phyloP scores from a whole-genome alignment of 1,140 invertebrate species.

The Aphelinus atriplicis region DNA sequence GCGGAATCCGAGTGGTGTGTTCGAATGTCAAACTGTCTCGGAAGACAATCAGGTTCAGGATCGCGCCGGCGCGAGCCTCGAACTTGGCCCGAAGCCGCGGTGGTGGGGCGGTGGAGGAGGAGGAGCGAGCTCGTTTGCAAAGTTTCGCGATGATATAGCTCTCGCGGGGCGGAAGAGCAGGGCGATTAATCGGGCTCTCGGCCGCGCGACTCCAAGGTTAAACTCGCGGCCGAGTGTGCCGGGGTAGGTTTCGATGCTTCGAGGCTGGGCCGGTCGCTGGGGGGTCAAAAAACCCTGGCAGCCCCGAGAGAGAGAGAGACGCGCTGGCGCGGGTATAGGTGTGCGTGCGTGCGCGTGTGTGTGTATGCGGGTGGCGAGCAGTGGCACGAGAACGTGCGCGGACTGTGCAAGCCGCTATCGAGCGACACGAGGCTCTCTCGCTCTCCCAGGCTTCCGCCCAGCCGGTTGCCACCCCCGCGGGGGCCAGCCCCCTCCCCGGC shows the following conservation, averaged over 20 bases:
- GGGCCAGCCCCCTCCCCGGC: slow-evolving; percentile 39
- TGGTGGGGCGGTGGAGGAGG: no score
- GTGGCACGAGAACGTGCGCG: slow-evolving; percentile 54
- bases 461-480: slow-evolving; percentile 53
- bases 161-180: neutral
- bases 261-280: neutral
- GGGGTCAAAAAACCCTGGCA: no score
- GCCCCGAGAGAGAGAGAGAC: neutral
- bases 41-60: slow-evolving; percentile 7
- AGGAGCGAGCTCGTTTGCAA: slow-evolving; percentile 6
- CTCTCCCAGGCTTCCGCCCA: slow-evolving; percentile 44
- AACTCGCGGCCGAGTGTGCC: neutral
- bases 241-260: slow-evolving; percentile 1
- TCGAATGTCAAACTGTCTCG: neutral
- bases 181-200: slow-evolving; percentile 32
- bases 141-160: slow-evolving; percentile 23
- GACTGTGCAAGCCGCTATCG: slow-evolving; percentile 63
- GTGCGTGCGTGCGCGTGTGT: no score
- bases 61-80: neutral
- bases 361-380: neutral
- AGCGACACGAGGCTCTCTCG: slow-evolving; percentile 57
- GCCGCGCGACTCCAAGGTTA: slow-evolving; percentile 31
- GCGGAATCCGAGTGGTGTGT: no score
- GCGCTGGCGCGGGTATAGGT: no score
- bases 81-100: slow-evolving; percentile 28